phyloP scores from a whole-genome alignment of 64 coral and sea anemone species.

The Acropora yongei region DNA sequence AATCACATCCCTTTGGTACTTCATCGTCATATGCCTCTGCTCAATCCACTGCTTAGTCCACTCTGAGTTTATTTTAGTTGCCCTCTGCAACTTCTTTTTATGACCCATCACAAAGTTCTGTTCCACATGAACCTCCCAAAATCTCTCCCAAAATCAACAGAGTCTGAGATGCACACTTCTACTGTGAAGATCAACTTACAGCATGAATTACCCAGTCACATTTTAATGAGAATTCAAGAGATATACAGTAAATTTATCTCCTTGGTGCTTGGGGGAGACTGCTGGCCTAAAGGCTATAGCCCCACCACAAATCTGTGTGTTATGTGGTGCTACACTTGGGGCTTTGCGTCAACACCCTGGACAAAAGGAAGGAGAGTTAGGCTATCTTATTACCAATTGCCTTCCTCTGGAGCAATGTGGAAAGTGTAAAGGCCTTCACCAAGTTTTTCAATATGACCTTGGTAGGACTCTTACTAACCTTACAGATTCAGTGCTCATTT shows the following conservation, averaged over 20 bases:
- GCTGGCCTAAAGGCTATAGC: constrained; percentile 1
- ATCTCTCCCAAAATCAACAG: constrained; percentile 21
- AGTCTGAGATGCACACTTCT: neutral
- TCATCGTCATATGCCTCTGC: neutral
- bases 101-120: constrained; percentile 13
- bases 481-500: no score
- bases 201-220: neutral
- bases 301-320: neutral
- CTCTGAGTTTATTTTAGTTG: constrained; percentile 15
- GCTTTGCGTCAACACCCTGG: constrained; percentile 9
- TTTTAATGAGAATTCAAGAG: constrained; percentile 7
- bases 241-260: constrained; percentile 18
- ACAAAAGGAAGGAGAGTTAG: constrained; percentile 19
- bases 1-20: constrained; percentile 6
- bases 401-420: constrained; percentile 22
- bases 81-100: constrained; percentile 16
- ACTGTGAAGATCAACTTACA: constrained; percentile 16
- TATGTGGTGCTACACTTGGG: constrained; percentile 13
- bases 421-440: constrained; percentile 16
- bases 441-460: constrained; percentile 25
- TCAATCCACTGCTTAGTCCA: neutral
- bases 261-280: constrained; percentile 21
- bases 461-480: neutral
- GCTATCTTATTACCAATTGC: constrained; percentile 20
- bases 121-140: constrained; percentile 8